Evolutionary conservation across 2,113 vertebrate species (phyloP).

Genomic region (Pedetes capensis): DNA sequence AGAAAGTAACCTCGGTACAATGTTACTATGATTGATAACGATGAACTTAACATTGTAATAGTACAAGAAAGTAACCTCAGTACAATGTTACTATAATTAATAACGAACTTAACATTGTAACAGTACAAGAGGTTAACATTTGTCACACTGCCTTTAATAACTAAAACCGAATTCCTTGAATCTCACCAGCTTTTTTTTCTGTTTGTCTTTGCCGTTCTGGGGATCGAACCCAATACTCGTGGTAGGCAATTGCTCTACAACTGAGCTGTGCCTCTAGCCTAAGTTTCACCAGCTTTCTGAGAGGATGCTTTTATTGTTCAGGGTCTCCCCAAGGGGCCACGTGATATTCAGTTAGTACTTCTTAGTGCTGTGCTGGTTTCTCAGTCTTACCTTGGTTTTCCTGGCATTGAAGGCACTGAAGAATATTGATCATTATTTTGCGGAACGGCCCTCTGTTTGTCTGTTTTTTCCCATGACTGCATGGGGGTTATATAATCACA

Average conservation of each 20-base stretch:
- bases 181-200: not conserved
- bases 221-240: too few species aligned
- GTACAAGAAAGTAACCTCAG: not conserved
- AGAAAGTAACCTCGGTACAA: not conserved
- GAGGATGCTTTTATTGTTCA: not conserved
- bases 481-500: not conserved
- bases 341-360: fast-evolving
- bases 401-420: not conserved
- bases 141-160: not conserved
- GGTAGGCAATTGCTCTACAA: too few species aligned
- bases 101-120: not conserved
- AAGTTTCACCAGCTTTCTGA: not conserved
- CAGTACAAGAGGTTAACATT: not conserved
- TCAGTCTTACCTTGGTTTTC: not conserved
- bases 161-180: not conserved
- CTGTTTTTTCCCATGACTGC: not conserved
- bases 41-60: not conserved
- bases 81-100: not conserved
- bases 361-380: not conserved
- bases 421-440: not conserved
- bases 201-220: too few species aligned
- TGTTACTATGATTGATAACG: not conserved
- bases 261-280: too few species aligned
- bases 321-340: fast-evolving
- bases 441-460: not conserved